Conservation (phyloP, 1,140 invertebrate genomes). For the Brachionus sp. region DNA sequence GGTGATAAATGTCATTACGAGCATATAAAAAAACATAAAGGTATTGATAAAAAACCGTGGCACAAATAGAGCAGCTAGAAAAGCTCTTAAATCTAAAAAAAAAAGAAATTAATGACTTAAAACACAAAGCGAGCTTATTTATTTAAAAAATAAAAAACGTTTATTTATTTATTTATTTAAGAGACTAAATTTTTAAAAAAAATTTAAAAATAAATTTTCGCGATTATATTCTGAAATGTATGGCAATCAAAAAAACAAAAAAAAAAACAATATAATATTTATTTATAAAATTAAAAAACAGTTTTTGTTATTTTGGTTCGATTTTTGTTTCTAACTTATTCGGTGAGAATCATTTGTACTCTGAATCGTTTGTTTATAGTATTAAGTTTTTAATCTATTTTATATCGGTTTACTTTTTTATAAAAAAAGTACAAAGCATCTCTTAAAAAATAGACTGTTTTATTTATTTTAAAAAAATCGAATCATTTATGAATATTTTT, state of each 20-base stretch:
- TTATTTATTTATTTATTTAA: constrained; percentile 37
- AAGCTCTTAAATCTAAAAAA: background rate
- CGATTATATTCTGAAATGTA: constrained; percentile 6
- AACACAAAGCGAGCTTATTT: constrained; percentile 29
- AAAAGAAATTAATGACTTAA: constrained; percentile 15
- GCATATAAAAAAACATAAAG: constrained; percentile 59
- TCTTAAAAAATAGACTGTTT: background rate
- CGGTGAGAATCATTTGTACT: constrained; percentile 3
- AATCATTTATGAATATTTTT: background rate
- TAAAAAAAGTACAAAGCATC: background rate
- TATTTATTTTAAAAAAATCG: background rate
- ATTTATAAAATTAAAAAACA: background rate
- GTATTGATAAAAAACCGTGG: constrained; percentile 61
- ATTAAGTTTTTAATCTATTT: background rate
- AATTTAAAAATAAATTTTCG: constrained; percentile 16
- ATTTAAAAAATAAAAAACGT: constrained; percentile 40
- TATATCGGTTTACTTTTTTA: constrained; percentile 6
- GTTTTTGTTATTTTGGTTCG: background rate
- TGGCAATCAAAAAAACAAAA: background rate
- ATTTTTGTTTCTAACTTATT: background rate
- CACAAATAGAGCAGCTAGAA: constrained; percentile 51
- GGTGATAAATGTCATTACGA: constrained; percentile 59
- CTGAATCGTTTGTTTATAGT: background rate
- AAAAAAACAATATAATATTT: too few species aligned
- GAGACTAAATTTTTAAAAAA: background rate